Base-by-base conservation (phyloP, 1,140 invertebrate species). In the Rhynchophorus ferrugineus region DNA sequence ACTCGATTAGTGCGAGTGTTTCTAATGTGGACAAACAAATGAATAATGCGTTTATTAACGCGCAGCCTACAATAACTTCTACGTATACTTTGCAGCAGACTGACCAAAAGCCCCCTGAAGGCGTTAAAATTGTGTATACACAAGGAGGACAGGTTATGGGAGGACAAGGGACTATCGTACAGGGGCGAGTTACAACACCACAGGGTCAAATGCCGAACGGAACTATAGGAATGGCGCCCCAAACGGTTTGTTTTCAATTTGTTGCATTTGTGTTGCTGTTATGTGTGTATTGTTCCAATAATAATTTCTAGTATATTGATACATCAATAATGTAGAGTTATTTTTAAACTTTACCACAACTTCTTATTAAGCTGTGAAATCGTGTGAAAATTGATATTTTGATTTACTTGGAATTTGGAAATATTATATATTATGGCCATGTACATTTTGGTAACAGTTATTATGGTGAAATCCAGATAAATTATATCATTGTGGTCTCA, bases 151-250 rank as follows among this genome's bases (percentile, higher is more conserved):
- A 50, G 33, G 51, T 55, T 42, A 61, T 73, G 58, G 53, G 61
- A 39, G 70, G 65, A 47, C 60, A 69, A 37, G 69, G 64, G n/a
- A 51, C 65, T 24, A 61, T 66, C 19, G 53, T 69, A 22, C 59
- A 64, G 18, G 67, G 63, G 37, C 66, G 73, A 49, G 73, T 78
- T 37, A 69, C 74, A 21, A 76, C 76, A 60, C 68, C 64, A 34
- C 69, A 71, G 51, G 75, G 76, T 67, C 70, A 75, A 55, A 57
- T 81, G 60, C 70, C 78, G 56, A 82, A 82, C 72, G 75, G 79
- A 61, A 78, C 75, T 53, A 70, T 78, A 55, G 71, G 67, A 36
- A 60, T 68, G 49, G 70, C 72, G n/a, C 54, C 59, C 22, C 59
- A 73, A 54, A 70, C 66, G 50, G 52, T 53, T 41, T 29, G 49